phyloP scores from a whole-genome alignment of 2,797 vertebrate genomes.

The Aplochiton taeniatus region DNA sequence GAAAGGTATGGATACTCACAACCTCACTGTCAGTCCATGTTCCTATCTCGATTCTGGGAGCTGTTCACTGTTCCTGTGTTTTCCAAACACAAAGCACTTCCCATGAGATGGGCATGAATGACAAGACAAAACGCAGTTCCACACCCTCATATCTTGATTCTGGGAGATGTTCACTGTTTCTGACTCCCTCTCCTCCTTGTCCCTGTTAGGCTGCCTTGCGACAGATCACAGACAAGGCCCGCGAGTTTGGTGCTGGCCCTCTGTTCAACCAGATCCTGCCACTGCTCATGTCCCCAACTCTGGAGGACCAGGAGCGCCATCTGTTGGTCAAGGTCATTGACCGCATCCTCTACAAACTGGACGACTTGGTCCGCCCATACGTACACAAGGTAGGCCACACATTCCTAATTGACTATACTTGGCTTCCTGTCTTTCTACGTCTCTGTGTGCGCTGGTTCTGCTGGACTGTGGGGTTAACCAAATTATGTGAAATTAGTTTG shows the following conservation, averaged over 20 bases:
- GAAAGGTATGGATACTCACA: slow-evolving; percentile 78
- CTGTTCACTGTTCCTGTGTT: background rate
- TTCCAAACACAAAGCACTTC: too few species aligned
- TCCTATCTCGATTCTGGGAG: background rate
- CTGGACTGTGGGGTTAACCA: background rate
- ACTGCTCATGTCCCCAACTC: slow-evolving; percentile 95
- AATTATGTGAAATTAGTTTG: too few species aligned
- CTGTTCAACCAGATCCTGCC: slow-evolving; percentile 98
- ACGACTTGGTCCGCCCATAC: slow-evolving; percentile 96
- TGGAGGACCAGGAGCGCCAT: slow-evolving; percentile 98
- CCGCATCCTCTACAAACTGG: slow-evolving; percentile 96
- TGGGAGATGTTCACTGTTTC: background rate
- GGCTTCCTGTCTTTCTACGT: too few species aligned
- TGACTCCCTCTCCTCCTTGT: background rate
- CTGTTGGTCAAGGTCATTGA: slow-evolving; percentile 98
- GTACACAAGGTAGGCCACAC: slow-evolving; percentile 89
- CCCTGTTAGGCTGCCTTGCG: slow-evolving; percentile 86
- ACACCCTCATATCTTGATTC: background rate
- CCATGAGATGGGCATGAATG: too few species aligned
- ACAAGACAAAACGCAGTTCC: too few species aligned
- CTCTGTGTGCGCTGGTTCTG: fast-evolving
- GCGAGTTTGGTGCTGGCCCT: slow-evolving; percentile 96
- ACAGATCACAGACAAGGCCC: slow-evolving; percentile 98
- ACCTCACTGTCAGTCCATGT: slow-evolving; percentile 6
- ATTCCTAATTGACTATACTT: too few species aligned